Evolutionary conservation across 1,140 invertebrate genomes (phyloP).

Genomic region (Drosophila sp.): DNA sequence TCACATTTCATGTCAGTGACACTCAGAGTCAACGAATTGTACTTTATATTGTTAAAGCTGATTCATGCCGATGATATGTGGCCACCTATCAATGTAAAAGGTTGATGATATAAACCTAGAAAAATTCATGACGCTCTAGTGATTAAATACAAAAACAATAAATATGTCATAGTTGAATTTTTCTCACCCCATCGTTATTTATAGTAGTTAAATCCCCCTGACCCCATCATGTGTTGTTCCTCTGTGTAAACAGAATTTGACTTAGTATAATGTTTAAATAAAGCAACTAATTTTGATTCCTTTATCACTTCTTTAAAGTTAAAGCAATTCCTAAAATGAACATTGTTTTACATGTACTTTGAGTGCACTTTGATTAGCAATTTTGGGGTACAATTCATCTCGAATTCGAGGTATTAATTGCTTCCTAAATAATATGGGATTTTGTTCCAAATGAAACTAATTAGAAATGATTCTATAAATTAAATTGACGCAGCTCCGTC

Average conservation of each 20-base stretch:
- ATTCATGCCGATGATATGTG: constrained; percentile 9
- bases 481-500: background rate
- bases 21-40: constrained; percentile 43
- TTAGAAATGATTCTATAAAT: background rate
- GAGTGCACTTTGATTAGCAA: too few relatives aligned
- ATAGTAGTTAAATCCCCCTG: background rate
- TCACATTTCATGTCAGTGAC: constrained; percentile 71
- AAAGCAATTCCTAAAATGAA: too few relatives aligned
- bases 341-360: too few relatives aligned
- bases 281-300: too few relatives aligned
- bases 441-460: background rate
- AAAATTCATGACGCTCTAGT: constrained; percentile 5
- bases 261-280: too few relatives aligned
- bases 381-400: too few relatives aligned
- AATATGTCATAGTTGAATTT: background rate
- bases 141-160: background rate
- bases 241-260: too few relatives aligned
- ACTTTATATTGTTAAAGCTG: constrained; percentile 13
- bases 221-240: too few relatives aligned
- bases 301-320: too few relatives aligned
- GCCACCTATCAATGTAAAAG: background rate
- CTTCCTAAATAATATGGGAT: too few relatives aligned
- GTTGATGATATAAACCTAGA: background rate
- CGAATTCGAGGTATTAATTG: too few relatives aligned
- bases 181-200: background rate